Conservation (phyloP, 1,140 invertebrate species). For the Ooceraea biroi region DNA sequence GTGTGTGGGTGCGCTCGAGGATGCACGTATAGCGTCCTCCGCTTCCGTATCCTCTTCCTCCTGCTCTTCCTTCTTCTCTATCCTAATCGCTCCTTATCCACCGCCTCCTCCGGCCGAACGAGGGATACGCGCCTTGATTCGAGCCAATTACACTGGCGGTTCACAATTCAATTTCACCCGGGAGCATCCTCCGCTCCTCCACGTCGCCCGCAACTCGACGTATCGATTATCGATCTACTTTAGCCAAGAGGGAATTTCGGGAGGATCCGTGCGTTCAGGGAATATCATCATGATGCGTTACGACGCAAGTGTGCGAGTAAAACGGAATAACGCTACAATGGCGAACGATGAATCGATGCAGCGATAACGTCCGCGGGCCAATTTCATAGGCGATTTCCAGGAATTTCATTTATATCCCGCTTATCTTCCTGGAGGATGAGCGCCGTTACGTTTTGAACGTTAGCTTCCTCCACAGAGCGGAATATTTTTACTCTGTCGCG, state of each 20-base stretch:
- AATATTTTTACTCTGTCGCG: conserved; percentile 42
- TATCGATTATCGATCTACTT: conserved; percentile 72
- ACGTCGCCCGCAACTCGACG: background rate
- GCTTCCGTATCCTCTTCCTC: conserved; percentile 59
- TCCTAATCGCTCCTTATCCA: conserved; percentile 79
- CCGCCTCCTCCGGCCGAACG: conserved; percentile 3
- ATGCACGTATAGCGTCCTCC: conserved; percentile 65
- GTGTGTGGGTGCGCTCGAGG: conserved; percentile 58
- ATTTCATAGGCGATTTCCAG: background rate
- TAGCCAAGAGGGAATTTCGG: conserved; percentile 31
- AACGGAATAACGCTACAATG: background rate
- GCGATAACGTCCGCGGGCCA: background rate
- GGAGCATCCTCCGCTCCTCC: conserved; percentile 9
- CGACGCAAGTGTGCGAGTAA: background rate
- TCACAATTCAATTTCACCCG: conserved; percentile 79
- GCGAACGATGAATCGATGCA: background rate
- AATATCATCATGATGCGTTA: background rate
- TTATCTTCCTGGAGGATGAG: background rate
- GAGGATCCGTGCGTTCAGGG: background rate
- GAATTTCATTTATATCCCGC: background rate
- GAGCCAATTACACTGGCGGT: conserved; percentile 80
- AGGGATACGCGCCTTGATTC: conserved; percentile 75
- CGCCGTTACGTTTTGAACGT: background rate
- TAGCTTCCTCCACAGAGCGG: conserved; percentile 11
- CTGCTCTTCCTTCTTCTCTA: no score